Evolutionary conservation across 2,888 invertebrate genomes (phyloP).

Genomic region (Brenthis ino): DNA sequence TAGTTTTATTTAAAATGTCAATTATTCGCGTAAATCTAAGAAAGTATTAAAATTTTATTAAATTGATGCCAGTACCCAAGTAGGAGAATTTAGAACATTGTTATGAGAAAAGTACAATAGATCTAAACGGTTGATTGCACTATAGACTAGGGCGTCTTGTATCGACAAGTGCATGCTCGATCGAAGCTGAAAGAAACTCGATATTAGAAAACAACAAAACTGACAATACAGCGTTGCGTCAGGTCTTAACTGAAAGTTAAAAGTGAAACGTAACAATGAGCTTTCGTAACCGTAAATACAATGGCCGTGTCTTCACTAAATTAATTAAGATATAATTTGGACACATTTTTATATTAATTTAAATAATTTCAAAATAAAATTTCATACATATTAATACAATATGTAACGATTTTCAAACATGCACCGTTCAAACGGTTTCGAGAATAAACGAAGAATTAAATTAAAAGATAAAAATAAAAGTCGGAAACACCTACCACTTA

Average conservation of each 20-base stretch:
- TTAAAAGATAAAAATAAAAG: too few relatives aligned
- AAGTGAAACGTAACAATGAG: slow-evolving; percentile 1
- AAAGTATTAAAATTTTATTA: background rate
- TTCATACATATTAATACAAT: too few relatives aligned
- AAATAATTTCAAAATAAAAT: too few relatives aligned
- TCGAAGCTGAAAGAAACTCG: slow-evolving; percentile 27
- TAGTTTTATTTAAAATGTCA: too few relatives aligned
- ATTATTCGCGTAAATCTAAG: too few relatives aligned
- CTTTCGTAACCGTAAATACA: background rate
- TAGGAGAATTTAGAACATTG: slow-evolving; percentile 12
- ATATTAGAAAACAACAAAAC: slow-evolving; percentile 23
- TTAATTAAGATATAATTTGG: too few relatives aligned
- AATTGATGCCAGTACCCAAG: background rate
- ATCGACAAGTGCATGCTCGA: slow-evolving; percentile 26
- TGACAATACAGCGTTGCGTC: slow-evolving; percentile 23
- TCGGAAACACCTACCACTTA: too few relatives aligned
- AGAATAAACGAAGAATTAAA: too few relatives aligned
- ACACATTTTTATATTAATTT: too few relatives aligned
- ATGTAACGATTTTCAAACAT: too few relatives aligned
- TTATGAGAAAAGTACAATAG: slow-evolving; percentile 25
- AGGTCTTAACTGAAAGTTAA: slow-evolving; percentile 9
- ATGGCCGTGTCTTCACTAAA: background rate
- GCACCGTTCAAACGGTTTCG: too few relatives aligned
- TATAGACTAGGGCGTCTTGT: slow-evolving; percentile 16
- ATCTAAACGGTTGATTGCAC: slow-evolving; percentile 31